Conservation (phyloP, 2,113 vertebrate species). For the Origma solitaria region DNA sequence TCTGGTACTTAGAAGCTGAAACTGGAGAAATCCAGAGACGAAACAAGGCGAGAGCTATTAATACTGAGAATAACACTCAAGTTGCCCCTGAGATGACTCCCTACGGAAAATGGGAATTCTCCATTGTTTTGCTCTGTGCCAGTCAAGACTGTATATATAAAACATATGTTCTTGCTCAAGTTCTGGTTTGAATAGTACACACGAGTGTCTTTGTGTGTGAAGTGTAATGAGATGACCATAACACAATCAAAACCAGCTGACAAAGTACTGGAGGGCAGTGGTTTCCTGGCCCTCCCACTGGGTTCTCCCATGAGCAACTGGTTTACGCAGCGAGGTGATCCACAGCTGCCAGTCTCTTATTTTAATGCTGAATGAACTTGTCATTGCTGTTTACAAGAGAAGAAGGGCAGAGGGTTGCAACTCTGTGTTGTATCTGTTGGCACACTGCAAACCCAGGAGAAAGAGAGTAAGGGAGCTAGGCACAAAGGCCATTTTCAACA, state of each 20-base stretch:
- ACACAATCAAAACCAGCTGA: not conserved
- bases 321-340: slow-evolving; percentile 12
- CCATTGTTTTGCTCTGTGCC: not conserved
- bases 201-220: not conserved
- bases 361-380: not conserved
- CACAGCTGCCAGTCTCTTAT: slow-evolving; percentile 9
- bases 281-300: slow-evolving; percentile 21
- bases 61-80: not conserved
- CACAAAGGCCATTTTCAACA: not conserved
- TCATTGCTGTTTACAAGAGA: not conserved
- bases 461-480: not conserved
- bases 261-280: not conserved
- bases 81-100: not conserved
- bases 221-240: not conserved
- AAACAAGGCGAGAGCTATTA: not conserved
- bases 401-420: not conserved
- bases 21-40: not conserved
- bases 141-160: not conserved
- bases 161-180: not conserved
- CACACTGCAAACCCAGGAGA: not conserved
- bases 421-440: not conserved
- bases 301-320: not conserved
- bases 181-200: not conserved
- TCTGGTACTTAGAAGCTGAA: not conserved
- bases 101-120: slow-evolving; percentile 8